Percentiles rank a stretch among this genome's conserved stretches.
These are phyloP conservation scores for Pardalotus punctatus DNA, from an alignment of 2,113 vertebrate species.

Conservation along the genomic window DNA sequence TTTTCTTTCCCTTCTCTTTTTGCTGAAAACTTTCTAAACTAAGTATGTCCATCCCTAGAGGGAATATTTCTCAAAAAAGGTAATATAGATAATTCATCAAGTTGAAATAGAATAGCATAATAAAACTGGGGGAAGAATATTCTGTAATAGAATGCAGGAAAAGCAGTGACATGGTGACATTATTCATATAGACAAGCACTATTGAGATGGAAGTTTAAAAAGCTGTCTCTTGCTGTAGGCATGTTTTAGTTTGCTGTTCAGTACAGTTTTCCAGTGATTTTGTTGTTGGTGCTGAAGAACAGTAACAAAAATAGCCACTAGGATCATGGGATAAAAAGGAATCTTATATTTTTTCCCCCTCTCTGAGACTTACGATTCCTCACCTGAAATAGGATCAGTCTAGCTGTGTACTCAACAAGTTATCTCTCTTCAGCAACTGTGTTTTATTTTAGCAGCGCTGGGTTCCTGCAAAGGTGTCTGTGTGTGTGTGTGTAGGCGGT, in stretches of 20 bases:
- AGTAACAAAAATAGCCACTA: constrained; percentile 18
- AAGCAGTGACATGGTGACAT: constrained; percentile 14
- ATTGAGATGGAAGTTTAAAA: constrained; percentile 27
- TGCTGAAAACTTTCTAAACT: constrained; percentile 6
- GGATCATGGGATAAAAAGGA: not conserved
- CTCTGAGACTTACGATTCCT: not conserved
- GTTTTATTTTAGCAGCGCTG: not conserved
- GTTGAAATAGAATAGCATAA: constrained; percentile 47
- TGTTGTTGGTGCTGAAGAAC: not conserved
- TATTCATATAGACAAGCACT: constrained; percentile 32
- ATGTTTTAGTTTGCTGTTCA: constrained; percentile 23
- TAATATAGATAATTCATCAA: constrained; percentile 55
- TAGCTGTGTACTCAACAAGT: not conserved
- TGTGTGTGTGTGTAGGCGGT: not conserved
- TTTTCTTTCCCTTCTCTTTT: not conserved
- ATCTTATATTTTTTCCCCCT: no score
- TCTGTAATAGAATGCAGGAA: not conserved
- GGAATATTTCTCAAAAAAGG: constrained; percentile 31
- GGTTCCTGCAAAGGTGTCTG: not conserved
- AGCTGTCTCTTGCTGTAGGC: not conserved
- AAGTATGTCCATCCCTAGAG: not conserved
- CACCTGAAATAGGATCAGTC: not conserved
- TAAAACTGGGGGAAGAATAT: constrained; percentile 15
- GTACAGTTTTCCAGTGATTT: not conserved
- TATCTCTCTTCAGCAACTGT: not conserved